Conservation (phyloP, 2,797 vertebrate species). For the Sebastes hubbsi region DNA sequence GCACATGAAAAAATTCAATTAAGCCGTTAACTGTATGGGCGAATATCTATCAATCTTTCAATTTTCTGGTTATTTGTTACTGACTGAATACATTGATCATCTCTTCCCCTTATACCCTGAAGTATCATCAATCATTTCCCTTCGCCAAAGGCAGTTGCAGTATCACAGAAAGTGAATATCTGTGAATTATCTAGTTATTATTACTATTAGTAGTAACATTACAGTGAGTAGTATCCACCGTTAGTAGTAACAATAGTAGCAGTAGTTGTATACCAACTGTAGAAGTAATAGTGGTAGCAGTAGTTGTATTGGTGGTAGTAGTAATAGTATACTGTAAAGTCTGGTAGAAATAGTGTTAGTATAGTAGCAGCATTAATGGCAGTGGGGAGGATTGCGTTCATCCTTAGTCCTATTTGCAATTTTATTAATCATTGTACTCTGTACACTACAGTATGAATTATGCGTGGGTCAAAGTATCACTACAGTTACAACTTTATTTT, state of each 20-base stretch:
- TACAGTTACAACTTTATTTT: not conserved
- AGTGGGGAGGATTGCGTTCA: not conserved
- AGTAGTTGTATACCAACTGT: not conserved
- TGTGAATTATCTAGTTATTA: not conserved
- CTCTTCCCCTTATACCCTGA: slow-evolving; percentile 1
- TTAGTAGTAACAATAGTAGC: not conserved
- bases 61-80: slow-evolving; percentile 41
- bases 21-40: not conserved
- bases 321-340: not conserved
- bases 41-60: slow-evolving; percentile 35
- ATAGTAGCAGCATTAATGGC: not conserved
- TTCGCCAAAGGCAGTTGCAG: slow-evolving; percentile 1
- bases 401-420: not conserved
- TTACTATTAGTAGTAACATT: not conserved
- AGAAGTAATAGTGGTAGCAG: not conserved
- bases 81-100: slow-evolving; percentile 40
- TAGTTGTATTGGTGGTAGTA: not conserved
- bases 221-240: not conserved
- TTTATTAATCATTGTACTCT: not conserved
- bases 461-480: not conserved
- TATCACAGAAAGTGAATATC: not conserved
- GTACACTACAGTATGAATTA: not conserved
- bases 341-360: not conserved
- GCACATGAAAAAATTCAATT: slow-evolving; percentile 3
- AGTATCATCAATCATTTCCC: slow-evolving; percentile 26